Evolutionary conservation across 2,113 vertebrate species (phyloP).

Genomic region (Paralichthys olivaceus): DNA sequence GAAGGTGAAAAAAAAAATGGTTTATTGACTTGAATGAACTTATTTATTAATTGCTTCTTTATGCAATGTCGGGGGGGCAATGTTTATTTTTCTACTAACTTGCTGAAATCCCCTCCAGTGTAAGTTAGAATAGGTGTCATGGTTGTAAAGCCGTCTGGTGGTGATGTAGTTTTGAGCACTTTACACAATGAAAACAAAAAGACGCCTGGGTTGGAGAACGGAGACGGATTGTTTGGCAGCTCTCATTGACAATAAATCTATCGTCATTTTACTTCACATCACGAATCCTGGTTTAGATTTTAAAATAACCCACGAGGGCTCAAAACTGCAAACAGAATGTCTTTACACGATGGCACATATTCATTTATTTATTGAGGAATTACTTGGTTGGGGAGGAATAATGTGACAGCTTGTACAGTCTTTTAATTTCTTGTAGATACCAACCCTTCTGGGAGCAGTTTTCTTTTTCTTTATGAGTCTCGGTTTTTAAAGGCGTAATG

Average conservation of each 20-base stretch:
- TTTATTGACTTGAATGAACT: slow-evolving; percentile 83
- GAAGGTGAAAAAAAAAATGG: slow-evolving; percentile 35
- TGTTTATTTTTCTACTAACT: slow-evolving; percentile 87
- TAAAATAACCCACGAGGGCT: slow-evolving; percentile 41
- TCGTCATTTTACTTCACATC: slow-evolving; percentile 1
- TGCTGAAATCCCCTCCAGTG: slow-evolving; percentile 72
- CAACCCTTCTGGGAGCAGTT: slow-evolving; percentile 66
- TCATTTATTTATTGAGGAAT: slow-evolving; percentile 83
- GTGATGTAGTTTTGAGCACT: slow-evolving; percentile 64
- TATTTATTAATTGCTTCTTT: slow-evolving; percentile 83
- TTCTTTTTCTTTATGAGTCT: slow-evolving; percentile 56
- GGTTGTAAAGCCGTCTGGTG: slow-evolving; percentile 56
- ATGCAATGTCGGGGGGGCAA: slow-evolving; percentile 83
- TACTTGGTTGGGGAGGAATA: slow-evolving; percentile 70
- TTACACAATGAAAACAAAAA: slow-evolving; percentile 10
- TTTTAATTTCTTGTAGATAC: slow-evolving; percentile 63
- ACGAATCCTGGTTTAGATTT: slow-evolving; percentile 11
- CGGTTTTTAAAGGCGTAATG: neutral
- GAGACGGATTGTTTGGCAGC: slow-evolving; percentile 50
- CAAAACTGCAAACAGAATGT: slow-evolving; percentile 65
- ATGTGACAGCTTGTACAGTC: slow-evolving; percentile 75
- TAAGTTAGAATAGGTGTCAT: slow-evolving; percentile 73
- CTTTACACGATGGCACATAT: slow-evolving; percentile 70
- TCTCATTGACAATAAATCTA: slow-evolving; percentile 31
- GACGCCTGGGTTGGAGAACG: neutral